Base-by-base conservation (phyloP, 2,888 invertebrate species). In the Glyphotaelius pellucidus region DNA sequence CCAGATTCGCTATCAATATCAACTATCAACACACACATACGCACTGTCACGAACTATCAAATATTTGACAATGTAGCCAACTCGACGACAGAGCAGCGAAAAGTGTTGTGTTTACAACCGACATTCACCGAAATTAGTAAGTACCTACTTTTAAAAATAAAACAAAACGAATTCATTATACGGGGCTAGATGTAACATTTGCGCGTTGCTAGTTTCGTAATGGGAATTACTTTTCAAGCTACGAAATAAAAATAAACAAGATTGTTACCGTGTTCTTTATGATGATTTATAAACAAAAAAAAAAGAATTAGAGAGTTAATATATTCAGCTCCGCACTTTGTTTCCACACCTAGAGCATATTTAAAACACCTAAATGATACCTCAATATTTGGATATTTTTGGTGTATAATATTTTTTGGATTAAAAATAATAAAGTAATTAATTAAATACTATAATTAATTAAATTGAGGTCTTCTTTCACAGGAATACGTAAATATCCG, bases 21-120 rank as follows among this genome's bases (percentile, higher is more conserved):
- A 67, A 67, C 67, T 67, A 67, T 67, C 91, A 91, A 91, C 91
- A 91, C 87, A 87, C 88, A 88, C 88, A 88, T 67, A 88, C 32
- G 88, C 67, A 67, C 67, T 67, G 67, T 88, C 79, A 88, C 67
- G 88, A 88, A 88, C 88, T 91, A 92, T 92, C 92, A 92, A 91
- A 91, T 67, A 89, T 90, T 89, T 89, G 25, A 30, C 88, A 85
- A 25, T 85, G 25, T 30, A 67, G 80, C 92, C 90, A 92, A 92
- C 92, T 67, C 67, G 67, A 25, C 67, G 67, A 67, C n/a, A n/a
- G 67, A 25, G 25, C 67, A 67, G 25, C 2, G 25, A 67, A 19
- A 67, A 67, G 67, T 67, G 67, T 67, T 67, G 67, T 67, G 67
- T 67, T 67, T 25, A 67, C 67, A 67, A 67, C 67, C 25, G 25